Evolutionary conservation across 2,797 vertebrate genomes (phyloP).

Genomic region (Decapterus maruadsi): DNA sequence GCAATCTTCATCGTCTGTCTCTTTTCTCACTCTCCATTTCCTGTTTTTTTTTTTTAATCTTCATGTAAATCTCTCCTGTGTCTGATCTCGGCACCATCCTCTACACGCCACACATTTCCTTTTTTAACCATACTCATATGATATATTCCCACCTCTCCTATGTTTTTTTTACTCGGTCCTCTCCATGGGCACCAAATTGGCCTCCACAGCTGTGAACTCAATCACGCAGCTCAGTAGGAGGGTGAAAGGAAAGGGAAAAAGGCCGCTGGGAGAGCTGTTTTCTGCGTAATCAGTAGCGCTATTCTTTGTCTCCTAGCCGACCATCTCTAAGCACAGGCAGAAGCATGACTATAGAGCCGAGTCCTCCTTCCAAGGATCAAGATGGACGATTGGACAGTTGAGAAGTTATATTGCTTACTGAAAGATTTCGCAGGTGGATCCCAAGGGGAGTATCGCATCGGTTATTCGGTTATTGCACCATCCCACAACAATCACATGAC

Average conservation of each 20-base stretch:
- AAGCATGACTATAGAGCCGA: conserved; percentile 16
- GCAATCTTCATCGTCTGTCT: conserved; percentile 21
- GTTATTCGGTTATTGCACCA: not conserved
- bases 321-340: conserved; percentile 28
- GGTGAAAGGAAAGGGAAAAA: conserved; percentile 46
- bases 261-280: conserved; percentile 45
- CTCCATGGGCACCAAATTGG: conserved; percentile 58
- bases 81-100: not conserved
- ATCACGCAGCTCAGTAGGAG: conserved; percentile 75
- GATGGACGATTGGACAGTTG: conserved; percentile 9
- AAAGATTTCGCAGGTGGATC: not conserved
- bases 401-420: not conserved
- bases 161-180: conserved; percentile 27
- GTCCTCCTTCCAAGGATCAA: conserved; percentile 30
- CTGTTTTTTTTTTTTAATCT: not conserved
- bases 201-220: conserved; percentile 71
- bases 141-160: conserved; percentile 27
- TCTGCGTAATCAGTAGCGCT: conserved; percentile 55
- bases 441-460: not conserved
- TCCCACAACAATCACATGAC: not conserved
- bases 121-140: conserved; percentile 19
- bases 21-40: conserved; percentile 2
- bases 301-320: conserved; percentile 55
- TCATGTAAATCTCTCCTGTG: conserved; percentile 3
- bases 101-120: conserved; percentile 17